Evolutionary conservation across 2,797 vertebrate species (phyloP).

Genomic region (Myotis vivesi): DNA sequence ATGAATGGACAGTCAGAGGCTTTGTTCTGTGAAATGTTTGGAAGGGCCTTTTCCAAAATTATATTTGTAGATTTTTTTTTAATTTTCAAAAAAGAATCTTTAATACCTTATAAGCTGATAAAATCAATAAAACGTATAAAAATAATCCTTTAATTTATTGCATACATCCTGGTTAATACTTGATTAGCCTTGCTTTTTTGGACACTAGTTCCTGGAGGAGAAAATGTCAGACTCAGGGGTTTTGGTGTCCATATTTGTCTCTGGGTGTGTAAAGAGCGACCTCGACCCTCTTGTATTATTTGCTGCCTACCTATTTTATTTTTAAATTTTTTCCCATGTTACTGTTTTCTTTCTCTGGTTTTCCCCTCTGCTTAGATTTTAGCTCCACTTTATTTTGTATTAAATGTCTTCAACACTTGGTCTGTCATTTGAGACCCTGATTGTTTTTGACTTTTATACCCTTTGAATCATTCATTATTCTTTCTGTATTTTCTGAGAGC

Average conservation of each 20-base stretch:
- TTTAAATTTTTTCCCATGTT: background rate
- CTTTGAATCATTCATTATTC: slow-evolving; percentile 32
- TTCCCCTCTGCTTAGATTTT: background rate
- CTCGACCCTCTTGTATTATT: background rate
- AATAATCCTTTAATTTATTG: background rate
- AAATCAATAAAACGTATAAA: background rate
- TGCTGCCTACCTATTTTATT: background rate
- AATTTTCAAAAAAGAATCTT: background rate
- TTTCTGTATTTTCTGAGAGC: background rate
- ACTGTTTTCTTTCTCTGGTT: background rate
- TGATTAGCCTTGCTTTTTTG: background rate
- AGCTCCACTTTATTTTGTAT: background rate
- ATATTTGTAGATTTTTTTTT: background rate
- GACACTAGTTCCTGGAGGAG: background rate
- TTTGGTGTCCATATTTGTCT: background rate
- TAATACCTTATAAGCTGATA: background rate
- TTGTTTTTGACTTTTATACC: slow-evolving; percentile 42
- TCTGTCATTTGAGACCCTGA: slow-evolving; percentile 9
- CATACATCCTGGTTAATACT: background rate
- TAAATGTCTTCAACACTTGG: background rate
- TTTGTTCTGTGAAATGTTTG: background rate
- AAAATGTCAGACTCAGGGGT: background rate
- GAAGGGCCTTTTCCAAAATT: background rate
- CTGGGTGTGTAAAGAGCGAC: background rate
- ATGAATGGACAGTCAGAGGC: background rate